phyloP scores from a whole-genome alignment of 30 jellyfish, hydroid and myxozoan genomes.

The Euphysa ruthae region DNA sequence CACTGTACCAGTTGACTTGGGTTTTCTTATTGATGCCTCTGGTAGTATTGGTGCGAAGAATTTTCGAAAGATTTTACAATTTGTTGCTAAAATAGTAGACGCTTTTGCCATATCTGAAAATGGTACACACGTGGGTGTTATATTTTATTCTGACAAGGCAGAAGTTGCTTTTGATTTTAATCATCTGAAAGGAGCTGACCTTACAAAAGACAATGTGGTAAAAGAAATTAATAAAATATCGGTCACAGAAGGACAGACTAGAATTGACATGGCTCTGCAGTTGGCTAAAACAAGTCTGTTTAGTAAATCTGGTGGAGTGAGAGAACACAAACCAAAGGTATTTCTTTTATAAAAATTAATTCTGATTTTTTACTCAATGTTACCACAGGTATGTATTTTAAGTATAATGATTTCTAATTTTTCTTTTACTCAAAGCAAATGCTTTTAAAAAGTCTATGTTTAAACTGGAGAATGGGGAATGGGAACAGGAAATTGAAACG shows the following conservation, averaged over 20 bases:
- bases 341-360: no score
- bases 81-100: constrained; percentile 77
- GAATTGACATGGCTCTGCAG: constrained; percentile 85
- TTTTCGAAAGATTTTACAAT: constrained; percentile 56
- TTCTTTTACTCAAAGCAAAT: no score
- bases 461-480: no score
- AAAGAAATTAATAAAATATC: constrained; percentile 48
- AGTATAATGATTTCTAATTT: no score
- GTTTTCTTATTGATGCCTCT: constrained; percentile 95
- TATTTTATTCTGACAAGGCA: constrained; percentile 82
- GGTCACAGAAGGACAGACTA: constrained; percentile 75
- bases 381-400: no score
- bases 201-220: constrained; percentile 63
- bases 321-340: constrained; percentile 91
- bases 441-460: no score
- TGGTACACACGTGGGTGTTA: constrained; percentile 94
- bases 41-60: constrained; percentile 73
- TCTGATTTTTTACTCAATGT: no score
- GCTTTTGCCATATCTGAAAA: constrained; percentile 64
- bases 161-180: constrained; percentile 78
- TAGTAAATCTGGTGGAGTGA: constrained; percentile 67
- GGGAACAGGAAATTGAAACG: no score
- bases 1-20: constrained; percentile 94
- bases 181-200: constrained; percentile 45
- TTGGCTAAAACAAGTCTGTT: constrained; percentile 58